Percentiles rank a stretch among this genome's conserved stretches.
phyloP scores from a whole-genome alignment of 2,888 invertebrate species.

The Pollenia amentaria region DNA sequence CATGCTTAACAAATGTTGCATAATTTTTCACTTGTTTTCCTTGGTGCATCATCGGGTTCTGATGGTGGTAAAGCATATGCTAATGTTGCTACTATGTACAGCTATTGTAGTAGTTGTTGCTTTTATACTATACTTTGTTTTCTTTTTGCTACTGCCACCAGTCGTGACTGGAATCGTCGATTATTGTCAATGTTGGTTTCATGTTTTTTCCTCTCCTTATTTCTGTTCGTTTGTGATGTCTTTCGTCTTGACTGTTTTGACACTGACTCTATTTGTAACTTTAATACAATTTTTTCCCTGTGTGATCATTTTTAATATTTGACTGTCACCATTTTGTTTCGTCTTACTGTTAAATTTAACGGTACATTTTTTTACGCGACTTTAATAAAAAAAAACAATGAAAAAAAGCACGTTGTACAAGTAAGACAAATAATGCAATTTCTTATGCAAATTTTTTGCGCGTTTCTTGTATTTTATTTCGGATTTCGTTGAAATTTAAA shows the following conservation, averaged over 20 bases:
- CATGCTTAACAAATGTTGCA: slow-evolving; percentile 74
- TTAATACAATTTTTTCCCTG: slow-evolving; percentile 44
- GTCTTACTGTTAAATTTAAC: slow-evolving; percentile 13
- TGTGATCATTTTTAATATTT: slow-evolving; percentile 54
- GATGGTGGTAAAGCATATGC: slow-evolving; percentile 61
- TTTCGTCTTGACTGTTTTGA: slow-evolving; percentile 25
- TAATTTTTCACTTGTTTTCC: slow-evolving; percentile 75
- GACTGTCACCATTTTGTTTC: slow-evolving; percentile 37
- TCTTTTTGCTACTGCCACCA: slow-evolving; percentile 29
- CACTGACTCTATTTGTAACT: slow-evolving; percentile 60
- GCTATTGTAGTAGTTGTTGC: slow-evolving; percentile 3
- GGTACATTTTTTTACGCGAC: slow-evolving; percentile 33
- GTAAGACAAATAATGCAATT: slow-evolving; percentile 57
- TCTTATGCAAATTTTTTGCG: slow-evolving; percentile 34
- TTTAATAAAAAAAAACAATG: not conserved
- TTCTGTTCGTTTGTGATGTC: slow-evolving; percentile 2
- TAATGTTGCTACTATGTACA: slow-evolving; percentile 31
- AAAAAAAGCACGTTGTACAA: not conserved
- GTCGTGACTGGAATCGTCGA: slow-evolving; percentile 69
- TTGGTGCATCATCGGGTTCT: slow-evolving; percentile 20
- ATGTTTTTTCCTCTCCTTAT: not conserved
- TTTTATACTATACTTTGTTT: not conserved
- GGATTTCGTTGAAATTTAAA: not conserved
- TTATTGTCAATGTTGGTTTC: slow-evolving; percentile 63
- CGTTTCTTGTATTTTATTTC: not conserved